Percentiles rank a stretch among this genome's conserved stretches.
Conservation (phyloP, 2,113 vertebrate species). For the Leucoraja erinaceus region DNA sequence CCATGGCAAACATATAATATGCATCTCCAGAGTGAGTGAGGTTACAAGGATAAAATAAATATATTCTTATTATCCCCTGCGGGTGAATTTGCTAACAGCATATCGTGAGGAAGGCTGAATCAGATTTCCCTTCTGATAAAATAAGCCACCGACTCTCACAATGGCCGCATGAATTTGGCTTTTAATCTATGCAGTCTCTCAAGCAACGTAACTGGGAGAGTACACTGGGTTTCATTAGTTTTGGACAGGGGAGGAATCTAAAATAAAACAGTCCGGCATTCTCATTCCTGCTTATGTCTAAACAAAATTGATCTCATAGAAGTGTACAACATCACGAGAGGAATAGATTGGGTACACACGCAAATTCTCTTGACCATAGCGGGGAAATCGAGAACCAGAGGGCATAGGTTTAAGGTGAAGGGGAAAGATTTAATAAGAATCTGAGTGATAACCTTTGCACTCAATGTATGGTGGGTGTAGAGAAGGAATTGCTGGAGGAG, state of each 20-base stretch:
- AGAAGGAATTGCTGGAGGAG: too few relatives aligned
- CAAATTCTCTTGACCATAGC: too few relatives aligned
- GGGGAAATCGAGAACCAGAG: too few relatives aligned
- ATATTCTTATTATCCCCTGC: neutral
- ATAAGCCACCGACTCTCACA: neutral
- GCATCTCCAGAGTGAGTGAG: slow-evolving; percentile 1
- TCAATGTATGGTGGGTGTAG: too few relatives aligned
- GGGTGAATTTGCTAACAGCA: neutral
- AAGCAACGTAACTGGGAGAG: neutral
- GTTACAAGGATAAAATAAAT: neutral
- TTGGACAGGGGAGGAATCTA: neutral
- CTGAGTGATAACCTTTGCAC: too few relatives aligned
- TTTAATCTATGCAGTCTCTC: neutral
- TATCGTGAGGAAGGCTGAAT: neutral
- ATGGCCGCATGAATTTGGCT: neutral
- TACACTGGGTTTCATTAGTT: neutral
- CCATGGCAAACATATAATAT: neutral
- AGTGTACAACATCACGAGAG: too few relatives aligned
- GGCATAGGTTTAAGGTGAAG: too few relatives aligned
- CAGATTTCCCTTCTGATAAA: neutral
- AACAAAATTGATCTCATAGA: neutral
- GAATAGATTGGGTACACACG: too few relatives aligned
- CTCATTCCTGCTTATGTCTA: neutral
- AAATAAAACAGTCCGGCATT: neutral
- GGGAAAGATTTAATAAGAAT: too few relatives aligned